Base-by-base conservation (phyloP, 2,888 invertebrate species). In the Embidobia sp. region DNA sequence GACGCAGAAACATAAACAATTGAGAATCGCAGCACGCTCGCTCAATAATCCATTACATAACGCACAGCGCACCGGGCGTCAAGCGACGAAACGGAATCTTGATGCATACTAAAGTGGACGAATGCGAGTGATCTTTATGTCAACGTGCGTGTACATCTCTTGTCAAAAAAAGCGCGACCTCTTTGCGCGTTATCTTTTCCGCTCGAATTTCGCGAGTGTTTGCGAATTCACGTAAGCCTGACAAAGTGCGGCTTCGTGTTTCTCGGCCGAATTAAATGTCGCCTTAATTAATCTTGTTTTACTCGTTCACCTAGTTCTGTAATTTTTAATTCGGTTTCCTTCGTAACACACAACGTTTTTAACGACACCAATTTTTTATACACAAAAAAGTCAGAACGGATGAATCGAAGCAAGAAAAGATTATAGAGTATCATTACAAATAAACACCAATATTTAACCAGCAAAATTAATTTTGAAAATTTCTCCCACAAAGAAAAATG, bases 211-310 rank as follows among this genome's bases (percentile, higher is more conserved):
- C 27, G 37, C 63, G 55, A 53, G 33, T 35, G 29, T 59, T 63
- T 44, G 35, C 49, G 35, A 42, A 19, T 51, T 70, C 53, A 46
- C 48, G 63, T 55, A 63, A 72, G 55, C 63, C 63, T 72, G 72
- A 63, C 72, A 18, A 72, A 72, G 49, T 57, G 63, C 49, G 64
- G 78, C 59, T 79, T 78, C 61, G 29, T 73, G 73, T 64, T 49
- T 64, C 33, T 46, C 31, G 27, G 64, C 59, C 63, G 76, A 78
- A 82, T 81, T 79, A 72, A 81, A 77, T 73, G 69, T 63, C 79
- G 59, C 75, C 64, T 79, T 80, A 79, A 81, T 81, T 81, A 80
- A 79, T 80, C 69, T 72, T 42, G 63, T 70, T 77, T 79, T 70
- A 61, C 76, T 44, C 46, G n/a, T 49, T 72, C 70, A 37, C 46